Evolutionary conservation across 1,140 invertebrate species (phyloP).

Genomic region (Manduca sexta): DNA sequence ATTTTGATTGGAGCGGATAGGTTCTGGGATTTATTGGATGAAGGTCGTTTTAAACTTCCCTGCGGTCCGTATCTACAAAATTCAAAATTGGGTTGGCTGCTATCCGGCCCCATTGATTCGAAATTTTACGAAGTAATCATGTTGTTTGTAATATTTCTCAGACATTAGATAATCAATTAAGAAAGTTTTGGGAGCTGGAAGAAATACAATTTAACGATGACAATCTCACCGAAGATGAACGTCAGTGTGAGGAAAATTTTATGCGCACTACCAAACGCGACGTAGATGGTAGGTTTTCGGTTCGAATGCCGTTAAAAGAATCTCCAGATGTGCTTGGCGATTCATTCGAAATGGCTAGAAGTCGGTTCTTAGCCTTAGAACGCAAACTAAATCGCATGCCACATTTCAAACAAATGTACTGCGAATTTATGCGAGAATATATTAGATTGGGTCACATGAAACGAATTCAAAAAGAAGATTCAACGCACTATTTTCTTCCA

Average conservation of each 20-base stretch:
- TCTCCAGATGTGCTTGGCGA: slow-evolving; percentile 19
- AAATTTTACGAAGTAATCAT: too few species aligned
- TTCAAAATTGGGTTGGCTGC: slow-evolving; percentile 6
- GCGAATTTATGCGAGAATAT: slow-evolving; percentile 31
- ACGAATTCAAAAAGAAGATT: slow-evolving; percentile 1
- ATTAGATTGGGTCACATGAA: slow-evolving; percentile 28
- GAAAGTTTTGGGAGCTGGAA: slow-evolving; percentile 28
- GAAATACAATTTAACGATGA: slow-evolving; percentile 2
- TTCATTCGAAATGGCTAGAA: slow-evolving; percentile 17
- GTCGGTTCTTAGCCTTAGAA: slow-evolving; percentile 25
- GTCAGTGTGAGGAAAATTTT: slow-evolving; percentile 15
- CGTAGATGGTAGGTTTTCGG: slow-evolving; percentile 16
- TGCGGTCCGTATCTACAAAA: slow-evolving; percentile 17
- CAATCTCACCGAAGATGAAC: slow-evolving; percentile 11
- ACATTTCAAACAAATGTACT: slow-evolving; percentile 24
- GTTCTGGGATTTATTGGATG: slow-evolving; percentile 24
- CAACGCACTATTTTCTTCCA: slow-evolving; percentile 8
- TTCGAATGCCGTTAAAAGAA: slow-evolving; percentile 18
- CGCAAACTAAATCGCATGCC: slow-evolving; percentile 13
- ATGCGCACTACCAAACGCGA: slow-evolving; percentile 12
- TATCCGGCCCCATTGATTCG: too few species aligned
- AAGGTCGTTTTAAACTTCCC: slow-evolving; percentile 11
- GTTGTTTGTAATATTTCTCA: too few species aligned
- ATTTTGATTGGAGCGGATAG: slow-evolving; percentile 28
- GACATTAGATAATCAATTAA: neutral